Evolutionary conservation across 2,888 invertebrate species (phyloP), one percentile per base, ranked within the genome.

Genomic region (Gnatocerus cornutus): DNA sequence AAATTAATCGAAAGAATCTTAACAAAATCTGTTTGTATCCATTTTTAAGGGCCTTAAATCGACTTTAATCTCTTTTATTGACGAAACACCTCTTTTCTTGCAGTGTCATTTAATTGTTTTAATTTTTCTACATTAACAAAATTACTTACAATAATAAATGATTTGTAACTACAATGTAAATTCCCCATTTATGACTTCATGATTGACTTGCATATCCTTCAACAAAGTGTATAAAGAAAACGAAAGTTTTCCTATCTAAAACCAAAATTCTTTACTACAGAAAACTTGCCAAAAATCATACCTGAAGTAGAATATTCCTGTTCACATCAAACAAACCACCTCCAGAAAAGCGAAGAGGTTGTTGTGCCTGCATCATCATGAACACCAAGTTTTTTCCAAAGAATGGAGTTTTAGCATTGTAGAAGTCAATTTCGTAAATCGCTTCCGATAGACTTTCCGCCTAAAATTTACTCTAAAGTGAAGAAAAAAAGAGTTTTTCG

Each of bases 281-380:
- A 14, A 45, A n/a, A n/a, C n/a, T 45, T 45, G 9, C 12, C 3
- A 13, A 45, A 45, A 13, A 4, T 9, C 33, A 33, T n/a, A 33
- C 33, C 33, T 33, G 33, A n/a, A 33, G 33, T n/a, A 33, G 1
- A 2, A 33, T 1, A 33, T 33, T 33, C 6, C 52, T 33, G 14
- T 12, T 33, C 3, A 53, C 52, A 4, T 8, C 52, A 33, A 53
- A 53, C 33, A 53, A 29, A 13, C 52, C 52, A 10, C 33, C 52
- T 33, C 52, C 52, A 8, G 52, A 29, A 2, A 53, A 33, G 5
- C 33, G 21, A 1, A 53, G 5, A 0, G 52, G 52, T 13, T 33
- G 30, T 7, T 53, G 52, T 1, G 52, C 52, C 10, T 29, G 30
- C 33, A 53, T 33, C 14, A 53, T 29, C 52, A 53, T 53, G 14